A percentile compares a stretch with the other conserved stretches of the same genome.
Conservation (phyloP, 2,888 invertebrate species). For the Elgonia sp. region DNA sequence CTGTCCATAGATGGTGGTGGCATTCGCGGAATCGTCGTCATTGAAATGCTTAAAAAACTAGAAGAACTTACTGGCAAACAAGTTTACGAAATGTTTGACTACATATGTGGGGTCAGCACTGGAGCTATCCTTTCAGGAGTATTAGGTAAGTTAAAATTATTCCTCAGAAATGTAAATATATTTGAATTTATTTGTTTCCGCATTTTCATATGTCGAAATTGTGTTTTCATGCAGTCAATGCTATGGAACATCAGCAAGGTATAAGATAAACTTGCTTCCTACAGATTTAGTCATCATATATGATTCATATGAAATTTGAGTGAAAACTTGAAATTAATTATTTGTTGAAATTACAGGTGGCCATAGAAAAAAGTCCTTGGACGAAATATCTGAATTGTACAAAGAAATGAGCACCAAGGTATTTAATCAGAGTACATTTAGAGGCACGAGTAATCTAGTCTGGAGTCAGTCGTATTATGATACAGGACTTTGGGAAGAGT, state of each 20-base stretch:
- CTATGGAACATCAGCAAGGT: conserved; percentile 77
- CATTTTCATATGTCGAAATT: background rate
- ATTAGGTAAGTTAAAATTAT: conserved; percentile 86
- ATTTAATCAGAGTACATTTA: conserved; percentile 90
- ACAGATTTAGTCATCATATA: background rate
- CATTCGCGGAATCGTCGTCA: conserved; percentile 94
- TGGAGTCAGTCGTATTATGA: conserved; percentile 96
- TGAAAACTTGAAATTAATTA: conserved; percentile 10
- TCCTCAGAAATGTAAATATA: background rate
- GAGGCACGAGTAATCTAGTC: conserved; percentile 93
- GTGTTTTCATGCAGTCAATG: conserved; percentile 78
- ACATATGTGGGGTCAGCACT: conserved; percentile 94
- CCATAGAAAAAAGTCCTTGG: conserved; percentile 88
- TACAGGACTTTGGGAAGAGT: conserved; percentile 93
- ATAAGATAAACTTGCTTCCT: conserved; percentile 43
- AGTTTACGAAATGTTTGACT: conserved; percentile 94
- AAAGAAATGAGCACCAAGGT: conserved; percentile 89
- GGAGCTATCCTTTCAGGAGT: conserved; percentile 94
- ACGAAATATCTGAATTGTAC: conserved; percentile 89
- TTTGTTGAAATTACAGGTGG: conserved; percentile 86
- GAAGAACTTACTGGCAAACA: conserved; percentile 91
- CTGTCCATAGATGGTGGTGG: conserved; percentile 97
- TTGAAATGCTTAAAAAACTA: conserved; percentile 93
- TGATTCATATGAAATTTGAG: too few species aligned
- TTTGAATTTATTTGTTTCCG: background rate